Evolutionary conservation across 2,797 vertebrate species (phyloP).

Genomic region (Amblyraja radiata): DNA sequence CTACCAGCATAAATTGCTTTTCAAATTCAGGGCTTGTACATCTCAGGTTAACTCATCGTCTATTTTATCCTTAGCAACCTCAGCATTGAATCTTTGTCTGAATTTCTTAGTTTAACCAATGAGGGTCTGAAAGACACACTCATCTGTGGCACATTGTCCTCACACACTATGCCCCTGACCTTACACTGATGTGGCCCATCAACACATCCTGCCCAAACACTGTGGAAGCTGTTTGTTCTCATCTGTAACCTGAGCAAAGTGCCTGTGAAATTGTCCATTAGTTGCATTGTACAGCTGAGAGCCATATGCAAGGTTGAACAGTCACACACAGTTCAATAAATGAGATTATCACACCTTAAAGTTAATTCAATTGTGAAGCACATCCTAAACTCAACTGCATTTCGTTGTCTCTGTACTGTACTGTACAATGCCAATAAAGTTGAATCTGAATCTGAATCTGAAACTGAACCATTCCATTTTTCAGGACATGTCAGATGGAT

Average conservation of each 20-base stretch:
- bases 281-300: neutral
- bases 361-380: neutral
- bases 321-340: neutral
- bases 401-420: too few relatives aligned
- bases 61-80: neutral
- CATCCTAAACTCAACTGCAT: neutral
- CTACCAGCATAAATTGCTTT: neutral
- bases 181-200: neutral
- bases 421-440: too few relatives aligned
- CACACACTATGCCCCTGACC: neutral
- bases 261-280: neutral
- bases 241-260: neutral
- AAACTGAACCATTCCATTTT: neutral
- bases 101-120: neutral
- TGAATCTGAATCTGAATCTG: too few relatives aligned
- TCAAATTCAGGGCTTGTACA: neutral
- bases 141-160: neutral
- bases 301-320: neutral
- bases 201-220: neutral
- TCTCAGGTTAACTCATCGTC: neutral
- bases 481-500: neutral
- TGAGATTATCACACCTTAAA: neutral
- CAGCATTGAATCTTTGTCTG: neutral
- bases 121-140: neutral
- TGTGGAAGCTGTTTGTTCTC: neutral